Evolutionary conservation across 1,140 invertebrate species (phyloP).

Genomic region (Argopecten irradians): DNA sequence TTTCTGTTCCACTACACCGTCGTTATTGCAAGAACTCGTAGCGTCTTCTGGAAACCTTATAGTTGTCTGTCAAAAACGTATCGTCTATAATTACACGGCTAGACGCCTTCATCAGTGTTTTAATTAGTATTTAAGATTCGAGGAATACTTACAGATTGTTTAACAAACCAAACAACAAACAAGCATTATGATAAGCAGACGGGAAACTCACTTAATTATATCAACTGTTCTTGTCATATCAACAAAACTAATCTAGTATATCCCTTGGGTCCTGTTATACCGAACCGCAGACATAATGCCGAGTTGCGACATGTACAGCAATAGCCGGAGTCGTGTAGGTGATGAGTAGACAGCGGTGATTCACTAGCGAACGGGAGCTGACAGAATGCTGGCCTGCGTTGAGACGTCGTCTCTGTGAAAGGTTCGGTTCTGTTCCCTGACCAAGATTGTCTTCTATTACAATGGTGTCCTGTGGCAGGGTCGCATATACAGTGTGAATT

Average conservation of each 20-base stretch:
- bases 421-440: no score
- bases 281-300: not conserved
- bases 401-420: not conserved
- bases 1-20: not conserved
- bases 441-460: no score
- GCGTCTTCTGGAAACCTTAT: not conserved
- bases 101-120: not conserved
- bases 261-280: no score
- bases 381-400: not conserved
- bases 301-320: not conserved
- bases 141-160: not conserved
- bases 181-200: not conserved
- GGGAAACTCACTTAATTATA: not conserved
- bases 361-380: not conserved
- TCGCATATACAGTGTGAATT: no score
- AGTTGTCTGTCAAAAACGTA: not conserved
- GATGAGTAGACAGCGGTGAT: no score
- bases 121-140: not conserved
- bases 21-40: no score
- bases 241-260: not conserved
- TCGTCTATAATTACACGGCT: not conserved
- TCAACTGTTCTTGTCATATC: not conserved
- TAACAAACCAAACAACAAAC: not conserved
- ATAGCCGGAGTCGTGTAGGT: no score
- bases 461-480: no score